These are phyloP conservation scores for Cyprinodon variegatus DNA, from an alignment of 2,113 vertebrate genomes.

Conservation along the genomic window DNA sequence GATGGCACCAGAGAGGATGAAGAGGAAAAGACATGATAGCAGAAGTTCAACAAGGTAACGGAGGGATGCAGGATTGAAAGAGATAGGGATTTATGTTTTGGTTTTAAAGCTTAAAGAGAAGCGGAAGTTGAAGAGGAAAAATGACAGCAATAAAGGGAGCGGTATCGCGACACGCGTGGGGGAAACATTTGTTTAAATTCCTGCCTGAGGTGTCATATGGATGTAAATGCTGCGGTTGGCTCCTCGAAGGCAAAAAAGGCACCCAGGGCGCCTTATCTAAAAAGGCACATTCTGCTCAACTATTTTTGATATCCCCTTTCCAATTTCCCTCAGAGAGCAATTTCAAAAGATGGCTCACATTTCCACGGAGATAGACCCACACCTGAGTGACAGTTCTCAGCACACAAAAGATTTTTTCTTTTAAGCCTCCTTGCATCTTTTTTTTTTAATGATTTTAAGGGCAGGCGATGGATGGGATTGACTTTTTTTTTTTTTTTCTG, in stretches of 20 bases:
- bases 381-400: slow-evolving; percentile 65
- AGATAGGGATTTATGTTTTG: slow-evolving; percentile 8
- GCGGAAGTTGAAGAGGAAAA: neutral
- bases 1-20: slow-evolving; percentile 46
- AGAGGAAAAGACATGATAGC: slow-evolving; percentile 41
- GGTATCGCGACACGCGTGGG: slow-evolving; percentile 28
- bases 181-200: slow-evolving; percentile 71
- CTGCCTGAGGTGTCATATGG: slow-evolving; percentile 58
- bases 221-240: slow-evolving; percentile 70
- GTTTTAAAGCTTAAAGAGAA: slow-evolving; percentile 42
- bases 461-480: slow-evolving; percentile 18
- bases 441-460: slow-evolving; percentile 24
- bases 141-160: slow-evolving; percentile 26
- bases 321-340: slow-evolving; percentile 47
- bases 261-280: slow-evolving; percentile 60
- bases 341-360: slow-evolving; percentile 62
- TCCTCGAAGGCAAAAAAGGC: slow-evolving; percentile 49
- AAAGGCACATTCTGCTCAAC: slow-evolving; percentile 63
- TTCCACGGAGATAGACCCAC: slow-evolving; percentile 39
- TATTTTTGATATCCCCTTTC: slow-evolving; percentile 61
- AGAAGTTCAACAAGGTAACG: slow-evolving; percentile 58
- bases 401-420: slow-evolving; percentile 3
- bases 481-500: neutral
- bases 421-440: neutral
- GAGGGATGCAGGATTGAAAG: slow-evolving; percentile 24